These are phyloP conservation scores for Henricia sp. DNA, from an alignment of 53 echinoderm and acorn worm species.

Conservation along the genomic window DNA sequence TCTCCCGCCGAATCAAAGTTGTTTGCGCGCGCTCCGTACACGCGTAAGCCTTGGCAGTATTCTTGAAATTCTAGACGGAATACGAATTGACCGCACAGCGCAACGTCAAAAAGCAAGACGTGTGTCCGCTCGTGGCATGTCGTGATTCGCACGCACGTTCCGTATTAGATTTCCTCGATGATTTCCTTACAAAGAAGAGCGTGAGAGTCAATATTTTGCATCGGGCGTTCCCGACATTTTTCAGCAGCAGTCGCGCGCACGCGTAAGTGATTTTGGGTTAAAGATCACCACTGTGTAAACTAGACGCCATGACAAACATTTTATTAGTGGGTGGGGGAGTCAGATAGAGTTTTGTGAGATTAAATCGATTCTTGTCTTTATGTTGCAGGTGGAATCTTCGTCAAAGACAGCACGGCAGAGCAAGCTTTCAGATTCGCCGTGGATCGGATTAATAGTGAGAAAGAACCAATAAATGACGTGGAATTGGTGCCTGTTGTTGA, in stretches of 20 bases:
- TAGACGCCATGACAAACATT: background rate
- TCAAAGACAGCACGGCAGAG: slow-evolving; percentile 1
- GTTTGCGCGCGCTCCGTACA: too few relatives aligned
- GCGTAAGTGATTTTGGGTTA: too few relatives aligned
- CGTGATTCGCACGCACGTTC: slow-evolving; percentile 6
- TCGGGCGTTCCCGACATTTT: background rate
- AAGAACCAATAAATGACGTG: background rate
- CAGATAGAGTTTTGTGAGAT: background rate
- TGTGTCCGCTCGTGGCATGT: background rate
- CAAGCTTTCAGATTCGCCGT: slow-evolving; percentile 43
- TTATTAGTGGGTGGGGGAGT: too few relatives aligned
- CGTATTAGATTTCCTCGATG: too few relatives aligned
- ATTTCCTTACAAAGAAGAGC: background rate
- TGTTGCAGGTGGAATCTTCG: slow-evolving; percentile 25
- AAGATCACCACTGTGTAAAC: background rate
- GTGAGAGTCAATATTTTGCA: background rate
- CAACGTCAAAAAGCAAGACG: too few relatives aligned
- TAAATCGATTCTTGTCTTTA: background rate
- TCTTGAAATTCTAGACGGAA: slow-evolving; percentile 6
- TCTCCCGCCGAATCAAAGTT: background rate
- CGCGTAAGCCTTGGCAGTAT: background rate
- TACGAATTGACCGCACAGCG: background rate
- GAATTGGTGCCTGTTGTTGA: slow-evolving; percentile 2
- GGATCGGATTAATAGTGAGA: slow-evolving; percentile 18
- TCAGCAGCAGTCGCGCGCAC: too few relatives aligned